Evolutionary conservation across 2,888 invertebrate species (phyloP).

Genomic region (Rhagonycha fulva): DNA sequence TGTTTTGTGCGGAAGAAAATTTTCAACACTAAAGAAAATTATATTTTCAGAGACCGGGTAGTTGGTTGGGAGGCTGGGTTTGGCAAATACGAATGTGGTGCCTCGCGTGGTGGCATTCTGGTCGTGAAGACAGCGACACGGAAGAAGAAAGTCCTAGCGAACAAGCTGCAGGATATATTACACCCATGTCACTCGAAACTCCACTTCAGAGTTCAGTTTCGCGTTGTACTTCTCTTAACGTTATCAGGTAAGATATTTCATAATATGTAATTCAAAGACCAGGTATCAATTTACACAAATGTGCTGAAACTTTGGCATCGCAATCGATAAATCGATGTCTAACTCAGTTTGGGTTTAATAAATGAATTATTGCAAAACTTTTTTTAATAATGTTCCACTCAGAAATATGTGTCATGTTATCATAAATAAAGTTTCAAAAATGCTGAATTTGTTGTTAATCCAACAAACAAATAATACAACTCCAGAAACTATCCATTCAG

Average conservation of each 20-base stretch:
- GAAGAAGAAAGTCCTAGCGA: constrained; percentile 78
- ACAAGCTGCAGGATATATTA: constrained; percentile 70
- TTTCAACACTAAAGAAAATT: constrained; percentile 5
- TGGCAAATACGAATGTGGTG: constrained; percentile 73
- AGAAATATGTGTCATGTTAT: background rate
- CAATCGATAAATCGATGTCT: background rate
- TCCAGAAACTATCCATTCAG: background rate
- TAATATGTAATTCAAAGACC: background rate
- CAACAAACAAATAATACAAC: background rate
- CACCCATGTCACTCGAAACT: constrained; percentile 84
- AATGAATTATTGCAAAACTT: background rate
- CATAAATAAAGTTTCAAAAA: background rate
- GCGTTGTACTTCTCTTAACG: constrained; percentile 83
- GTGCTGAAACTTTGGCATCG: background rate
- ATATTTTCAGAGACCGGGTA: constrained; percentile 50
- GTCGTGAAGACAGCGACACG: constrained; percentile 79
- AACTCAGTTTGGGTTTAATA: background rate
- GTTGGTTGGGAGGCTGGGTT: constrained; percentile 44
- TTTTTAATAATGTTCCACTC: background rate
- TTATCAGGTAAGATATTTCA: constrained; percentile 60
- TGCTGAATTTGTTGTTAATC: background rate
- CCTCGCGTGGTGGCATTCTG: constrained; percentile 90
- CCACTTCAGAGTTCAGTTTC: constrained; percentile 86
- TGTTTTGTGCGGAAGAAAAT: constrained; percentile 19
- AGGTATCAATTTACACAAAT: background rate